phyloP scores from a whole-genome alignment of 2,888 invertebrate genomes.

The Megastigmus dorsalis region DNA sequence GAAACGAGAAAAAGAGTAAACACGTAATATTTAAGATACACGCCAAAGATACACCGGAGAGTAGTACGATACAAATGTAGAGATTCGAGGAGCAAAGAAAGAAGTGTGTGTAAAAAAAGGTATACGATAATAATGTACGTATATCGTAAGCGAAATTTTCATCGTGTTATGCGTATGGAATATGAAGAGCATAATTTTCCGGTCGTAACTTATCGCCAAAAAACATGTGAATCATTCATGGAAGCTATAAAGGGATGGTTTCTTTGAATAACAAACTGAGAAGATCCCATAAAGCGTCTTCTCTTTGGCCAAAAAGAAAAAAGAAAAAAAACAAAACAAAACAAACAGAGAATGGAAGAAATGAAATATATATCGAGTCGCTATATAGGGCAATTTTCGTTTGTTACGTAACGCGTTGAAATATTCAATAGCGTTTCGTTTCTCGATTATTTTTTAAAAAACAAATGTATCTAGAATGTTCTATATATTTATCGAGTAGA shows the following conservation, averaged over 20 bases:
- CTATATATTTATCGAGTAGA: constrained; percentile 48
- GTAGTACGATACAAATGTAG: constrained; percentile 51
- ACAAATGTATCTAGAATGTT: constrained; percentile 30
- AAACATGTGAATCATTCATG: constrained; percentile 28
- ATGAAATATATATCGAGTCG: constrained; percentile 13
- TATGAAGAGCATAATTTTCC: constrained; percentile 34
- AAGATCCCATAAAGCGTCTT: constrained; percentile 23
- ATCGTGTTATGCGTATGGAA: constrained; percentile 30
- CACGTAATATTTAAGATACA: constrained; percentile 45
- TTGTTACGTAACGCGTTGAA: constrained; percentile 22
- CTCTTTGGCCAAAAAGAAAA: constrained; percentile 40
- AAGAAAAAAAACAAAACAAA: constrained; percentile 6
- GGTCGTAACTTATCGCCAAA: constrained; percentile 50
- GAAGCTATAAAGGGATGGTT: constrained; percentile 16
- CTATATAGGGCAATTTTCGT: constrained; percentile 20
- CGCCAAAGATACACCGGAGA: constrained; percentile 62
- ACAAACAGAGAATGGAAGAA: neutral
- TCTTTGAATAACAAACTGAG: constrained; percentile 9
- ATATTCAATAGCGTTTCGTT: neutral
- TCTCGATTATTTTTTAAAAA: constrained; percentile 1
- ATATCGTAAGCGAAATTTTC: constrained; percentile 16
- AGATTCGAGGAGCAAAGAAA: constrained; percentile 13
- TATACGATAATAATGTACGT: constrained; percentile 24
- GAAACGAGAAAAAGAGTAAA: too few species aligned
- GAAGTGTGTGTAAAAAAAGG: constrained; percentile 27